A percentile compares a stretch with the other conserved stretches of the same genome.
phyloP scores from a whole-genome alignment of 2,888 invertebrate genomes.

The Diploptera punctata region DNA sequence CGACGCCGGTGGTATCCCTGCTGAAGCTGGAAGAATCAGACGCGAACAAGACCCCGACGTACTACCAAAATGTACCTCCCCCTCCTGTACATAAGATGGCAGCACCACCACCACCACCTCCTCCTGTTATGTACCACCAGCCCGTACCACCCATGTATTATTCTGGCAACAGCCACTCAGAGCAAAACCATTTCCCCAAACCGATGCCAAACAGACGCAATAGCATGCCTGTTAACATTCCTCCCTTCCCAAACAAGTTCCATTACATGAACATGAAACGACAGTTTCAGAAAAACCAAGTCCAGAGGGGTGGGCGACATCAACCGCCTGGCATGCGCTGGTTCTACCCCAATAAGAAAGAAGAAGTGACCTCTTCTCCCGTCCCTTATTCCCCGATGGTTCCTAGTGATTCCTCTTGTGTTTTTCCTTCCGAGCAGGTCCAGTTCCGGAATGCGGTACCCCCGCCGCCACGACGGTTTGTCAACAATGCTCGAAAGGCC shows the following conservation, averaged over 20 bases:
- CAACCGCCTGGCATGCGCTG: no score
- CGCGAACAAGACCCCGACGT: neutral
- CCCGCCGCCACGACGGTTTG: slow-evolving; percentile 14
- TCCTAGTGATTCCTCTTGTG: slow-evolving; percentile 26
- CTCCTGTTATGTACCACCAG: slow-evolving; percentile 12
- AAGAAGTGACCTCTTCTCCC: neutral
- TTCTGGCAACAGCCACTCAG: neutral
- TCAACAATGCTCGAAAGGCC: slow-evolving; percentile 18
- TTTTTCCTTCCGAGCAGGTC: slow-evolving; percentile 22
- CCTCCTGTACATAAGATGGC: neutral
- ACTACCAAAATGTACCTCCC: slow-evolving; percentile 11
- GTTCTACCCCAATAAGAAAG: no score
- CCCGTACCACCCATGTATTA: slow-evolving; percentile 10
- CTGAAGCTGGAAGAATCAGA: slow-evolving; percentile 21
- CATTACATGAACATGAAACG: slow-evolving; percentile 19
- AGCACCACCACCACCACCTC: no score
- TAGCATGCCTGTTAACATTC: slow-evolving; percentile 13
- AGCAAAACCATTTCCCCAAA: neutral
- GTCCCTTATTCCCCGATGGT: slow-evolving; percentile 15
- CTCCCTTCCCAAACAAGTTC: slow-evolving; percentile 20
- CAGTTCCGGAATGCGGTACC: slow-evolving; percentile 20
- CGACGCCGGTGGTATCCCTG: slow-evolving; percentile 29
- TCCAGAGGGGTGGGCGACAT: neutral
- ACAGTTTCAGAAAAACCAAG: neutral
- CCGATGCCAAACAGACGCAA: neutral